Conservation (phyloP, 2,888 invertebrate species). For the Lagria hirta region DNA sequence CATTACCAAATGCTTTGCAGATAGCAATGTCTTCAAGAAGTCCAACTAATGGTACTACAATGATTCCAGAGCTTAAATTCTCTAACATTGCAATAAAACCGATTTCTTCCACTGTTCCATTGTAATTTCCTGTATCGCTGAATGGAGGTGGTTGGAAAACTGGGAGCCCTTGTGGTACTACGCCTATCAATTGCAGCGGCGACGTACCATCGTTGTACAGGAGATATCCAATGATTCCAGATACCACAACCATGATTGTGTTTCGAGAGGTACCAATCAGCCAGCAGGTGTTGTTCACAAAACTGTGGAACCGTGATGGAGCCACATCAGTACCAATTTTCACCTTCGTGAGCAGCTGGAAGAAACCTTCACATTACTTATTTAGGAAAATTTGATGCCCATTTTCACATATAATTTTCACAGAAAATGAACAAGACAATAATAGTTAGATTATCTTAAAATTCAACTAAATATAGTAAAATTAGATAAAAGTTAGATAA, state of each 20-base stretch:
- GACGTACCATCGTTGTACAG: constrained; percentile 58
- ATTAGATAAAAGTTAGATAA: too few relatives aligned
- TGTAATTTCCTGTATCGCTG: constrained; percentile 58
- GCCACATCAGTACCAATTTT: constrained; percentile 58
- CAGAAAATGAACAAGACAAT: too few relatives aligned
- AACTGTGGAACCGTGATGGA: constrained; percentile 43
- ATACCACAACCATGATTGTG: constrained; percentile 77
- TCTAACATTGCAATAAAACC: constrained; percentile 72
- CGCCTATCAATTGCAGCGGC: constrained; percentile 72
- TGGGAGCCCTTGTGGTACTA: constrained; percentile 77
- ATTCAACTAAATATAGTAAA: too few relatives aligned
- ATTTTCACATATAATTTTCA: too few relatives aligned
- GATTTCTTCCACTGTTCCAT: constrained; percentile 49
- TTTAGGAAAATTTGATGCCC: background rate
- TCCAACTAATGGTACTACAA: constrained; percentile 84
- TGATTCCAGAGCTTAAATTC: constrained; percentile 79
- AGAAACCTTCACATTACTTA: constrained; percentile 6
- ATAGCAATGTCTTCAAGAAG: constrained; percentile 90
- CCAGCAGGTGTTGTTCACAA: constrained; percentile 71
- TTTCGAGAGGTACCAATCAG: constrained; percentile 79
- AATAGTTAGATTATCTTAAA: too few relatives aligned
- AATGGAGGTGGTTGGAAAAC: constrained; percentile 67
- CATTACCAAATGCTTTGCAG: constrained; percentile 87
- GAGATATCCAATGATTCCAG: constrained; percentile 70
- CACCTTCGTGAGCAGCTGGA: constrained; percentile 66